Conservation (phyloP, 2,888 invertebrate genomes). For the Lasioglossum lativentre region DNA sequence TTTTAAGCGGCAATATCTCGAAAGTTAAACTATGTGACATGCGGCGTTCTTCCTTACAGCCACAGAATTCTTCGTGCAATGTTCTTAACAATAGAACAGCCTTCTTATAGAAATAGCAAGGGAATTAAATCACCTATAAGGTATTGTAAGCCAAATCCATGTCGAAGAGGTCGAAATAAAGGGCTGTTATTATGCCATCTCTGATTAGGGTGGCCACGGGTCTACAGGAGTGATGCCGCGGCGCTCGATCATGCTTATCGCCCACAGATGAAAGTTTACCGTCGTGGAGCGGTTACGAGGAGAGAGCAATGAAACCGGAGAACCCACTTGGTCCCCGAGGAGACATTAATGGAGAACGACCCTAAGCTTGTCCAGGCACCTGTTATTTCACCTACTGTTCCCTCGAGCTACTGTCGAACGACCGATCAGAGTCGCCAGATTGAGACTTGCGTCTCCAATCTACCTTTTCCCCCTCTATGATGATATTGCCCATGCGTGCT, state of each 20-base stretch:
- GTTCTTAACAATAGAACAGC: too few relatives aligned
- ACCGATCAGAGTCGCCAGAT: neutral
- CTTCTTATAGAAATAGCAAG: too few relatives aligned
- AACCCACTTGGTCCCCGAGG: slow-evolving; percentile 37
- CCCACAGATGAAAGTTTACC: slow-evolving; percentile 41
- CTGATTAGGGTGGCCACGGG: neutral
- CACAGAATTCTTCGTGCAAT: too few relatives aligned
- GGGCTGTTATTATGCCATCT: neutral
- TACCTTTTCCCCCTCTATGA: too few relatives aligned
- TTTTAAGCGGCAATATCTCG: too few relatives aligned
- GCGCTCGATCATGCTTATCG: slow-evolving; percentile 49
- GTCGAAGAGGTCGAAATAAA: neutral
- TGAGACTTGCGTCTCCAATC: too few relatives aligned
- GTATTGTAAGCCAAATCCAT: too few relatives aligned
- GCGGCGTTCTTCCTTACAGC: too few relatives aligned
- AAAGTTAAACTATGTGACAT: too few relatives aligned
- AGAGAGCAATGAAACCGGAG: slow-evolving; percentile 42
- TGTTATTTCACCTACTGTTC: slow-evolving; percentile 27
- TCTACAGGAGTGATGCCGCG: neutral
- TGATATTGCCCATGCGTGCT: too few relatives aligned
- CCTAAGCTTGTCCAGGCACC: slow-evolving; percentile 44
- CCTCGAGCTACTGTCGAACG: slow-evolving; percentile 1
- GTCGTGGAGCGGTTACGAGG: slow-evolving; percentile 26
- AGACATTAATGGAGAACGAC: slow-evolving; percentile 55
- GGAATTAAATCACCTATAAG: too few relatives aligned